A percentile compares a stretch with the other conserved stretches of the same genome.
These are phyloP conservation scores for Helicolenus hilgendorfi DNA, from an alignment of 2,797 vertebrate genomes.

Conservation along the genomic window DNA sequence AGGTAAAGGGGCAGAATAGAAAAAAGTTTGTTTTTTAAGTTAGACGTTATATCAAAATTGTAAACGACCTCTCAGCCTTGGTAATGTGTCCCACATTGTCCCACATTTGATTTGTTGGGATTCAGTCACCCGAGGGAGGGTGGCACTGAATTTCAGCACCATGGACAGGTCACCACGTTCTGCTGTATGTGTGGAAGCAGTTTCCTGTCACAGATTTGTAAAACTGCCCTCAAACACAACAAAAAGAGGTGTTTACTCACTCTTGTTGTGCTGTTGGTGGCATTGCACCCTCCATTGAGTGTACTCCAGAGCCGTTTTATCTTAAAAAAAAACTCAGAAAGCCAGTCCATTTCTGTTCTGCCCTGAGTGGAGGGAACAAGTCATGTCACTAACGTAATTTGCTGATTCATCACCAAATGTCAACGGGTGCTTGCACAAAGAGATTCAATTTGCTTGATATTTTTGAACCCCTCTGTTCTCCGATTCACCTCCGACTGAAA, in stretches of 20 bases:
- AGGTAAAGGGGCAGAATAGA: too few relatives aligned
- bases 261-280: neutral
- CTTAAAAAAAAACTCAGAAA: neutral
- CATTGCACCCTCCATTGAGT: neutral
- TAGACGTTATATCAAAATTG: too few relatives aligned
- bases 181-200: neutral
- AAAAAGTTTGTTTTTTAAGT: too few relatives aligned
- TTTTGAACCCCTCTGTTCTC: slow-evolving; percentile 2
- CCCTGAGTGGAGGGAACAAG: neutral
- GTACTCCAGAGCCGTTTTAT: neutral
- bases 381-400: neutral
- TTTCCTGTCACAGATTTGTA: neutral
- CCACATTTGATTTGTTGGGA: too few relatives aligned
- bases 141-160: slow-evolving; percentile 29
- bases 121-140: too few relatives aligned
- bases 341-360: neutral
- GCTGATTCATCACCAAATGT: slow-evolving; percentile 28
- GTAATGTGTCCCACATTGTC: too few relatives aligned
- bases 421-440: neutral
- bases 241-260: neutral
- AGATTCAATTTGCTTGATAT: slow-evolving; percentile 25
- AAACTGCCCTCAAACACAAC: slow-evolving; percentile 1
- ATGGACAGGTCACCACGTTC: slow-evolving; percentile 8
- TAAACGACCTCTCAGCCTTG: too few relatives aligned
- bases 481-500: slow-evolving; percentile 15